Percentiles rank a stretch among this genome's conserved stretches.
These are phyloP conservation scores for Cryptoprocta ferox DNA, from an alignment of 2,797 vertebrate genomes.

Conservation along the genomic window DNA sequence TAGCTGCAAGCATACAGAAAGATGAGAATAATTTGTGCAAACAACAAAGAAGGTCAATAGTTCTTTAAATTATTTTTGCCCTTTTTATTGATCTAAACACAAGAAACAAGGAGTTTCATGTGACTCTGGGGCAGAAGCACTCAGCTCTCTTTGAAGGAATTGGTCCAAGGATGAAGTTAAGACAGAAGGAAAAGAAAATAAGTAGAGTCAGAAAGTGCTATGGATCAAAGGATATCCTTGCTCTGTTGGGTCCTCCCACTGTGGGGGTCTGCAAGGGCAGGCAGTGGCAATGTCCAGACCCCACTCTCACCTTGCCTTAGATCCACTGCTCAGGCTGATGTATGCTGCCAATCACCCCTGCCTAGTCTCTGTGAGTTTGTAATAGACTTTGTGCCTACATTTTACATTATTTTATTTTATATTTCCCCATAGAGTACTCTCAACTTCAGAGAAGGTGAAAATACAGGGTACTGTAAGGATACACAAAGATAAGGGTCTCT, in stretches of 20 bases:
- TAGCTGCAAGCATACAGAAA: slow-evolving; percentile 5
- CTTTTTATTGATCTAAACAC: slow-evolving; percentile 22
- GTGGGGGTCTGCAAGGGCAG: accelerated
- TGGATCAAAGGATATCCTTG: not conserved
- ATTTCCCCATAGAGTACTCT: not conserved
- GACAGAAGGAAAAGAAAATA: not conserved
- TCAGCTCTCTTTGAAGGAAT: not conserved
- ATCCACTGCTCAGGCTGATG: not conserved
- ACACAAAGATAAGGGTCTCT: not conserved
- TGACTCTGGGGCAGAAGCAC: slow-evolving; percentile 13
- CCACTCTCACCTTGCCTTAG: not conserved
- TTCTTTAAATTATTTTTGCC: not conserved
- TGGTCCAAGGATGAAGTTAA: not conserved
- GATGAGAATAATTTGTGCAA: slow-evolving; percentile 58
- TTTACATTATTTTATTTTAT: not conserved
- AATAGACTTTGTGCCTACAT: not conserved
- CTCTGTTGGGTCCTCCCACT: not conserved
- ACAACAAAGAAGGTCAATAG: not conserved
- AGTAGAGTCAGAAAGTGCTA: not conserved
- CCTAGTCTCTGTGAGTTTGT: not conserved
- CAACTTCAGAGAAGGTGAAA: not conserved
- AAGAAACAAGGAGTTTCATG: slow-evolving; percentile 27
- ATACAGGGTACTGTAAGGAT: not conserved
- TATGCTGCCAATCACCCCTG: not conserved
- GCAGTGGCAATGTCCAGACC: no score